Percentiles rank a stretch among this genome's conserved stretches.
These are phyloP conservation scores for Eudemis profundana DNA, from an alignment of 2,888 invertebrate species.

Conservation along the genomic window DNA sequence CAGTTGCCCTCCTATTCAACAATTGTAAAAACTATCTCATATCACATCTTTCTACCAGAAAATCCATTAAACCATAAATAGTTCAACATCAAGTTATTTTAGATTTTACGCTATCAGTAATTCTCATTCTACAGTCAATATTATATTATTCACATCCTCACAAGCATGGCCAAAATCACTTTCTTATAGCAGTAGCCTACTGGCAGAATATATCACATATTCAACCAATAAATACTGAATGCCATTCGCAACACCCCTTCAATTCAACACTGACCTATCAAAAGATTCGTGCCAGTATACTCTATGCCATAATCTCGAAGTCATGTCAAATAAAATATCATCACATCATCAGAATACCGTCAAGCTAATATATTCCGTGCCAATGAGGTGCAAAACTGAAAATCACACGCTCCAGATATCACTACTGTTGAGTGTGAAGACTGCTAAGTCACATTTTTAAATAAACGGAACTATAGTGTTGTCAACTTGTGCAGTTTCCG, in stretches of 20 bases:
- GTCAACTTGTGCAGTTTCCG: too few species aligned
- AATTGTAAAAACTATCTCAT: not conserved
- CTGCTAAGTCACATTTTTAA: too few species aligned
- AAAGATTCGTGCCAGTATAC: not conserved
- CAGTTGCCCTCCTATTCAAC: not conserved
- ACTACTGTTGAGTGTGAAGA: too few species aligned
- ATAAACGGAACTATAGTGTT: too few species aligned
- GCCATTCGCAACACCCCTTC: not conserved
- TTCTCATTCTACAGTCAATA: not conserved
- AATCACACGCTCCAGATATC: too few species aligned
- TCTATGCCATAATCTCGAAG: not conserved
- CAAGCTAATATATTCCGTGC: not conserved
- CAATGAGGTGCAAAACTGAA: too few species aligned
- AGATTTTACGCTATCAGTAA: not conserved
- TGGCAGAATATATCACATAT: not conserved
- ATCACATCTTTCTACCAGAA: not conserved
- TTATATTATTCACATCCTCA: not conserved
- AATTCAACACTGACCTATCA: not conserved
- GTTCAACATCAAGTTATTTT: not conserved
- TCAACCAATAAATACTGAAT: not conserved
- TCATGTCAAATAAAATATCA: not conserved
- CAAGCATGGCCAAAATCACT: not conserved
- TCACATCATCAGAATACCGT: not conserved
- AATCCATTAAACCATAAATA: not conserved
- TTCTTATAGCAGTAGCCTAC: not conserved